A percentile compares a stretch with the other conserved stretches of the same genome.
These are phyloP conservation scores for Callorhinus ursinus DNA, from an alignment of 2,113 vertebrate species.

Conservation along the genomic window DNA sequence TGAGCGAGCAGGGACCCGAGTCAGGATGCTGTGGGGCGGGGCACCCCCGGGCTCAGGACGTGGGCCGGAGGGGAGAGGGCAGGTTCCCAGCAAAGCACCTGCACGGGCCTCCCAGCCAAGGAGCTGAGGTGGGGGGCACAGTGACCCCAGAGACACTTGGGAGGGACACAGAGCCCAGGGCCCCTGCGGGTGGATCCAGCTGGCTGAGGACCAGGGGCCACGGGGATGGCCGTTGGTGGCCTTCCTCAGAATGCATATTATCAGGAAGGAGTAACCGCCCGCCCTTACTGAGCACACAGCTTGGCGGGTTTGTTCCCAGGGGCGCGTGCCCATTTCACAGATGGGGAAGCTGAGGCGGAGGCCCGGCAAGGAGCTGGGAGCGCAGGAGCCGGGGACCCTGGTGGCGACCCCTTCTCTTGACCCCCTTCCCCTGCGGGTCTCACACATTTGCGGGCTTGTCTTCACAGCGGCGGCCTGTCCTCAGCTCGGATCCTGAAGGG, in stretches of 20 bases:
- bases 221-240: neutral
- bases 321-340: neutral
- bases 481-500: constrained; percentile 87
- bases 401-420: accelerated
- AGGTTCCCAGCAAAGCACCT: neutral
- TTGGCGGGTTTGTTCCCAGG: neutral
- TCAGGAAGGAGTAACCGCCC: neutral
- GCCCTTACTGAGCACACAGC: accelerated
- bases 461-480: constrained; percentile 73
- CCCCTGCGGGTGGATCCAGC: accelerated
- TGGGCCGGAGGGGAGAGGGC: neutral
- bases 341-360: neutral
- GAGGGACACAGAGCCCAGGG: neutral
- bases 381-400: accelerated
- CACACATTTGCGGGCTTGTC: accelerated
- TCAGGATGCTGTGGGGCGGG: neutral
- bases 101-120: neutral
- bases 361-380: neutral
- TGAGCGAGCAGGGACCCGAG: accelerated
- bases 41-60: neutral
- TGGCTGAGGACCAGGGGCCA: neutral
- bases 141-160: neutral
- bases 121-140: neutral
- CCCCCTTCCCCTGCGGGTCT: neutral
- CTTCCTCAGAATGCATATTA: neutral